Evolutionary conservation across 2,888 invertebrate species (phyloP), one percentile per base, ranked within the genome.

Genomic region (Teleogryllus oceanicus): DNA sequence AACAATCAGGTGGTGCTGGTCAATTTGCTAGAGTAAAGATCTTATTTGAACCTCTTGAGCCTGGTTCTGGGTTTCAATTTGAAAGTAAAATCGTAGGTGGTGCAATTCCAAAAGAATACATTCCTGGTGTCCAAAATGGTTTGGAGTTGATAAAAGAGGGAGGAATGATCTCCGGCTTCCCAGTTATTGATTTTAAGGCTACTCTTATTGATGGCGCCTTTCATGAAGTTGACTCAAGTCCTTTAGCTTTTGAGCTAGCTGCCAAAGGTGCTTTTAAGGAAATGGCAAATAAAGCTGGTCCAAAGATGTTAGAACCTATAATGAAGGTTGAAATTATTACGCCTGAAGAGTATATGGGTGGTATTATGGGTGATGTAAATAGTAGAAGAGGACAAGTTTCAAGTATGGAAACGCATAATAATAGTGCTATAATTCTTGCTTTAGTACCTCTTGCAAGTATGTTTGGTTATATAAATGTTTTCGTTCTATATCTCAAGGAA

Each of bases 281-380:
- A 78, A 78, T 75, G 74, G 18, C 79, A 50, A 75, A 81, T 49
- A 76, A 83, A 80, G 77, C 78, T 77, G 74, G 2, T 24, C 24
- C 24, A 24, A 24, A 74, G 21, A 18, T 84, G 5, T 78, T 83
- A 50, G 83, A 83, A 76, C 83, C 83, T 1, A 82, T 84, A 16
- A 83, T 83, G 83, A 80, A 78, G 75, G 82, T 83, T 0, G 83
- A 83, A 80, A 80, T 84, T 13, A 74, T 80, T 4, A 83, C 84
- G 3, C 83, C 83, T 18, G 82, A 84, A 80, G 83, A 83, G 8
- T 83, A 84, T 79, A 82, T 82, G 82, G 83, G 83, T 24, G 82
- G 82, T 78, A 80, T 84, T 50, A 82, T 84, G 1, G 83, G 83
- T 75, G 83, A 84, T 78, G 18, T 83, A 49, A 79, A 37, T 78